phyloP scores from a whole-genome alignment of 2,797 vertebrate species.

The Chelmon rostratus region DNA sequence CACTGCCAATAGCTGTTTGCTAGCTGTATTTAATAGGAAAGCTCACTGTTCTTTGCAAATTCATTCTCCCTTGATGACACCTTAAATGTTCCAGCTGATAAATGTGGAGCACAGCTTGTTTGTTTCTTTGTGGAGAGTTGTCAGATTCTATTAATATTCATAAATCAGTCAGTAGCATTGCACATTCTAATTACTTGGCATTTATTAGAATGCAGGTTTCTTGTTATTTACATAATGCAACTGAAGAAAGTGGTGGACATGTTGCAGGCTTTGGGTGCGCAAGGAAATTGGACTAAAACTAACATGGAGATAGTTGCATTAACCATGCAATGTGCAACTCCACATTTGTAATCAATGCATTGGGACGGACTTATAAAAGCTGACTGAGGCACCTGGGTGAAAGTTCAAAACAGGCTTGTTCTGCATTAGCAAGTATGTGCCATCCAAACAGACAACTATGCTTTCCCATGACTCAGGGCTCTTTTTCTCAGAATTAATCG shows the following conservation, averaged over 20 bases:
- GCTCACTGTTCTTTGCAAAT: conserved; percentile 6
- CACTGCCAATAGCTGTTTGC: conserved; percentile 9
- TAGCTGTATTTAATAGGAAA: conserved; percentile 16
- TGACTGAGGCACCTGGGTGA: conserved; percentile 1
- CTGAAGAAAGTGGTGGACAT: conserved; percentile 21
- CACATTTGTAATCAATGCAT: conserved; percentile 16
- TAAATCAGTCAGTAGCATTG: conserved; percentile 45
- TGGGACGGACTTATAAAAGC: not conserved
- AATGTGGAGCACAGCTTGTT: conserved; percentile 44
- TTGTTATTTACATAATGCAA: conserved; percentile 34
- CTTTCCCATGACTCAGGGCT: not conserved
- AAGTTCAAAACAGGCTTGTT: conserved; percentile 4
- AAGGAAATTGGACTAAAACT: conserved; percentile 1
- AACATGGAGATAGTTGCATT: conserved; percentile 10
- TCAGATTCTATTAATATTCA: conserved; percentile 60
- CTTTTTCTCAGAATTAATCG: not conserved
- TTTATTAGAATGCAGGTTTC: conserved; percentile 49
- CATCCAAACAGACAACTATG: not conserved
- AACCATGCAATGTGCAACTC: conserved; percentile 13
- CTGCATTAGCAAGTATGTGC: not conserved
- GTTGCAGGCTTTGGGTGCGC: not conserved
- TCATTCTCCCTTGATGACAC: conserved; percentile 25
- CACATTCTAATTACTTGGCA: conserved; percentile 59
- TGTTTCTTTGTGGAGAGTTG: conserved; percentile 36
- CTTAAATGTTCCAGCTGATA: conserved; percentile 42